Base-by-base conservation (phyloP, 2,888 invertebrate genomes). In the Flexamia atlantica region DNA sequence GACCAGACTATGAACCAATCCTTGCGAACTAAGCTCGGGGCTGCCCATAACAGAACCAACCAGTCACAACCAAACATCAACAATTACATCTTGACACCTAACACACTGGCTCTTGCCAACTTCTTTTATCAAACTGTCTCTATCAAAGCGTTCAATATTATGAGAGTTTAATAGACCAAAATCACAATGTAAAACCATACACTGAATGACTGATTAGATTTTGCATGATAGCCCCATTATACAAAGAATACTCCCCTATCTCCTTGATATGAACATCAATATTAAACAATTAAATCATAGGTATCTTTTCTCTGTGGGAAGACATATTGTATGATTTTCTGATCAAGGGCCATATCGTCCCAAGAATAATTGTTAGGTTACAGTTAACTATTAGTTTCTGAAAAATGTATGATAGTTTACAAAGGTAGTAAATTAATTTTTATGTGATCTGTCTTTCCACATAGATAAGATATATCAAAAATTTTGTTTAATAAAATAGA, bases 401-500 rank as follows among this genome's bases (percentile, higher is more conserved):
- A 50, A 50, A 36, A 36, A 36, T 36, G 5, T 36, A 36, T 7
- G 36, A 36, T 9, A 36, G 36, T 7, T 36, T 7, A 50, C 5
- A 50, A n/a, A 10, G 12, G 4, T 50, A 10, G 3, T 50, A 50
- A 50, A 7, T 50, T n/a, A 2, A 23, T 57, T 23, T 57, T 14
- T 14, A 7, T 3, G 9, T 23, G 57, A 25, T 23, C 60, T 57
- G 94, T 94, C 94, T 94, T 94, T 94, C 94, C 94, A 94, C 94
- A 94, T 93, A 94, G 94, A 94, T 93, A 94, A 93, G 92, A 93
- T 76, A 57, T 17, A 57, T 1, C 50, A 57, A 20, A 57, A 12
- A 23, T 7, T 20, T 50, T 50, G 4, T 50, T 46, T 57, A 25
- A 23, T 57, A 7, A 57, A 57, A 57, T 57, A 60, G 64, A 82